These are phyloP conservation scores for Chesias legatella DNA, from an alignment of 2,888 invertebrate species.

Conservation along the genomic window DNA sequence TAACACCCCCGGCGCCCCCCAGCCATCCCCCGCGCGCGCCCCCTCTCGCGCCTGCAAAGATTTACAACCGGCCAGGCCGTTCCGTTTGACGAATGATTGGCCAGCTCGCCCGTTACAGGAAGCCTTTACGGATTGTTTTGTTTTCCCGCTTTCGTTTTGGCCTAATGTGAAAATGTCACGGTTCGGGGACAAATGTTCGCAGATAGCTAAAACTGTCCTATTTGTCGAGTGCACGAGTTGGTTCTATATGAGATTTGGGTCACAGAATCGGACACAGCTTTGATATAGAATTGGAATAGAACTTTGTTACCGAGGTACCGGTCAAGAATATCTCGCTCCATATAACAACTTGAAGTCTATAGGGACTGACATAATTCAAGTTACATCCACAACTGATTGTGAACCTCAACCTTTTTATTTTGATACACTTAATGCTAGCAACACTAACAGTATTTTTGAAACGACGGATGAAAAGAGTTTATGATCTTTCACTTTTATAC, in stretches of 20 bases:
- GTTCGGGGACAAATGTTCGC: constrained; percentile 29
- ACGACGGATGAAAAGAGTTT: too few relatives aligned
- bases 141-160: constrained; percentile 41
- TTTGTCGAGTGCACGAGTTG: neutral
- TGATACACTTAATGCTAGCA: too few relatives aligned
- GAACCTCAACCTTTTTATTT: too few relatives aligned
- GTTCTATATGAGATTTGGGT: constrained; percentile 6
- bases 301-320: constrained; percentile 1
- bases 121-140: constrained; percentile 56
- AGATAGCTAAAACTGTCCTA: constrained; percentile 26
- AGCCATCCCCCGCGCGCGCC: constrained; percentile 26
- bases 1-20: constrained; percentile 28
- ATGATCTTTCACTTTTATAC: too few relatives aligned
- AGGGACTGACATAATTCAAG: too few relatives aligned
- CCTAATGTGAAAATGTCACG: constrained; percentile 34
- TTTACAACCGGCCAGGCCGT: constrained; percentile 65
- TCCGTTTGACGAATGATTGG: constrained; percentile 74
- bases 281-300: constrained; percentile 8
- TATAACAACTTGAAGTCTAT: too few relatives aligned
- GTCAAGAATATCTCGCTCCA: constrained; percentile 2
- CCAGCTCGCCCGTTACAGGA: constrained; percentile 55
- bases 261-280: constrained; percentile 6
- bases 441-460: too few relatives aligned
- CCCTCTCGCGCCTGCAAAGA: constrained; percentile 50
- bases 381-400: too few relatives aligned